Percentiles rank a stretch among this genome's conserved stretches.
Conservation (phyloP, 2,113 vertebrate genomes). For the Pedetes capensis region DNA sequence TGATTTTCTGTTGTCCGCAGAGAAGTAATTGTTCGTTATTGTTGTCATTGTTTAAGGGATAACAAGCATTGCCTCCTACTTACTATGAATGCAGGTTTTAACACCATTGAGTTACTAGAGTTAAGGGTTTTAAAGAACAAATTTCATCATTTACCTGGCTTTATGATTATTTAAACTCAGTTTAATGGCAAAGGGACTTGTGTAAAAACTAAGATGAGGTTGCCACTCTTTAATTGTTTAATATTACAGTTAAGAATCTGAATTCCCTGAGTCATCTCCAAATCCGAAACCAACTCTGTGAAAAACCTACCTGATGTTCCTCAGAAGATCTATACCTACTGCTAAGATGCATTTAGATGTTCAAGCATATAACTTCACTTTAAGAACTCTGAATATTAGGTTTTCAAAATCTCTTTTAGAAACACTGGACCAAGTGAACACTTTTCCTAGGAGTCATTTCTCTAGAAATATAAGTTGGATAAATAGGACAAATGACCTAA, state of each 20-base stretch:
- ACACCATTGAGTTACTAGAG: not conserved
- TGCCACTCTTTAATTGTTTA: not conserved
- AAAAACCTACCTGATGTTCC: not conserved
- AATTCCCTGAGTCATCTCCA: not conserved
- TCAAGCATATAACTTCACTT: not conserved
- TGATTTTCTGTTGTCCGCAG: not conserved
- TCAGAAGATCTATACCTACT: not conserved
- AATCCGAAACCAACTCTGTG: not conserved
- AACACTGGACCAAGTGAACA: not conserved
- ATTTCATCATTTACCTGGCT: slow-evolving; percentile 11
- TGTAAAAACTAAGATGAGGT: not conserved
- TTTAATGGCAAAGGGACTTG: not conserved
- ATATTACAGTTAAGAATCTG: not conserved
- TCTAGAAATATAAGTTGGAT: not conserved
- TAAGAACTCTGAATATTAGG: not conserved
- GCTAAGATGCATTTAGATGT: slow-evolving; percentile 21
- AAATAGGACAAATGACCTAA: not conserved
- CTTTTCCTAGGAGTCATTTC: not conserved
- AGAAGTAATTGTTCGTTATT: not conserved
- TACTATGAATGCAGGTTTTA: slow-evolving; percentile 30
- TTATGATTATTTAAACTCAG: not conserved
- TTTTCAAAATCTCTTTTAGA: not conserved
- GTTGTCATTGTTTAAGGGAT: not conserved
- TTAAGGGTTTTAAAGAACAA: not conserved
- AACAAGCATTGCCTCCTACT: not conserved